Base-by-base conservation (phyloP, 2,113 vertebrate species). In the Gila orcuttii region DNA sequence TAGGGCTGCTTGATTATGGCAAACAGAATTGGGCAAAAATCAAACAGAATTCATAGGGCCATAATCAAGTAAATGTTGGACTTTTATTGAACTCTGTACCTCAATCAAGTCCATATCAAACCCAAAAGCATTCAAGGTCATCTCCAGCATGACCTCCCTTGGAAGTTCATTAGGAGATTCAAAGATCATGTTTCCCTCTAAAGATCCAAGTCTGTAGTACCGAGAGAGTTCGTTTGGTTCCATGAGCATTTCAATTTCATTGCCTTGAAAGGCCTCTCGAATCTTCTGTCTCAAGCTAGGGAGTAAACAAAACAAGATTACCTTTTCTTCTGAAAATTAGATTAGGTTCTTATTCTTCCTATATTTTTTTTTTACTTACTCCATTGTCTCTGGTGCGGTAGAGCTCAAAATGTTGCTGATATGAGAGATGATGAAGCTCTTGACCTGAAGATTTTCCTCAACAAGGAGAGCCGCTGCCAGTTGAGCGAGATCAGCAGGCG, bases 101-200 rank as follows among this genome's bases (percentile, higher is more conserved):
- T 99, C 98, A 89, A 99, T 94, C 91, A 99, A 92, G 85, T 99
- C 97, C 0, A 93, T 31, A 66, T 96, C 90, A 82, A 83, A 82
- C 87, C 97, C 98, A 66, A 97, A 96, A 11, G 94, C 86, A 21
- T 94, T 90, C 69, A 99, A 94, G 23, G 96, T 97, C 57, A 96
- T 96, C 92, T 98, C 97, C 87, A 99, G 93, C 96, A 99, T 96
- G 66, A 93, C 93, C 87, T 99, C 97, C 86, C 91, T 97, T 85
- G 97, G 97, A 91, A 99, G 73, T 82, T 96, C 96, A 85, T 93
- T 94, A 59, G 82, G 90, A 55, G 93, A 92, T 78, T 99, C 97
- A 92, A 99, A 97, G 89, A 99, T 88, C 88, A 99, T 92, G 90
- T 98, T 97, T 86, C 96, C 96, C 88, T 97, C 95, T 0, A 97